A percentile compares a stretch with the other conserved stretches of the same genome.
These are phyloP conservation scores for Drosophila repleta DNA, from an alignment of 1,140 invertebrate genomes.

Conservation along the genomic window DNA sequence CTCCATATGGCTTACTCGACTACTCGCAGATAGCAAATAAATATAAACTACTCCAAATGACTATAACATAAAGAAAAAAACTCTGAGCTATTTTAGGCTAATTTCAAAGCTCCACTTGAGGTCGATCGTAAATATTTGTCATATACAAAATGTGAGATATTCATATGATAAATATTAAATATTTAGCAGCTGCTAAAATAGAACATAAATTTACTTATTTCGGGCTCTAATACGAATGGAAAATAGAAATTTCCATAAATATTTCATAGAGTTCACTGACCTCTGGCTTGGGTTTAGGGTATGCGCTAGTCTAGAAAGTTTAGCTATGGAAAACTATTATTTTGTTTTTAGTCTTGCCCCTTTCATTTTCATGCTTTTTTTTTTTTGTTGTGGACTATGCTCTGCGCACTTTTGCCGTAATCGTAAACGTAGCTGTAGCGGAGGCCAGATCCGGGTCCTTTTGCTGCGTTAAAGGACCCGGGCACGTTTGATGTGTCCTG, in stretches of 20 bases:
- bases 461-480: constrained; percentile 42
- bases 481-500: constrained; percentile 58
- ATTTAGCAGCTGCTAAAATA: too few species aligned
- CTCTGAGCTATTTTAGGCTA: too few species aligned
- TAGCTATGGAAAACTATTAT: background rate
- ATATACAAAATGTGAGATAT: too few species aligned
- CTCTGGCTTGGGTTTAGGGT: background rate
- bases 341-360: constrained; percentile 4
- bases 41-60: too few species aligned
- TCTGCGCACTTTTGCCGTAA: constrained; percentile 22
- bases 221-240: too few species aligned
- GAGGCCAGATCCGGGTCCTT: constrained; percentile 44
- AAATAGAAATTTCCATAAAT: background rate
- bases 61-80: too few species aligned
- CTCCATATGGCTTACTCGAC: too few species aligned
- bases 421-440: background rate
- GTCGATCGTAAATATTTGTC: too few species aligned
- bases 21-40: too few species aligned
- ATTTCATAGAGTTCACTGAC: background rate
- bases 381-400: constrained; percentile 28
- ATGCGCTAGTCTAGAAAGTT: background rate
- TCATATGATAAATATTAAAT: too few species aligned
- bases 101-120: too few species aligned
- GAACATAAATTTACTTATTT: too few species aligned
- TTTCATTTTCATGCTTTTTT: background rate